Base-by-base conservation (phyloP, 2,797 vertebrate species). In the Poeciliopsis turneri region DNA sequence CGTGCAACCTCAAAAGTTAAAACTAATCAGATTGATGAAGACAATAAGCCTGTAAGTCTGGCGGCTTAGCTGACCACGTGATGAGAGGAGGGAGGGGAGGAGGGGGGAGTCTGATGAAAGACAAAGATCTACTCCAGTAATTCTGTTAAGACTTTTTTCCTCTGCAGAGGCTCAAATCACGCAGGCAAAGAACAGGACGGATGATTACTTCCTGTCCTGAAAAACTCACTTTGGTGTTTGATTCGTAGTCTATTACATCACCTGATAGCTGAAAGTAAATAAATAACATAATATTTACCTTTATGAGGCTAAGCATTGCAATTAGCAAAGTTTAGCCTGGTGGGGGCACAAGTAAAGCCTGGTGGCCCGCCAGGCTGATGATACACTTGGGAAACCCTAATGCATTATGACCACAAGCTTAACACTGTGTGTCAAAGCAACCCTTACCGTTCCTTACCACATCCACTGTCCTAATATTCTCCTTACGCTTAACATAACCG, bases 41-140 rank as follows among this genome's bases (percentile, higher is more conserved):
- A 89, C 88, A 87, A 92, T 93, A 92, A 93, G 91, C 93, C 80
- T 83, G 75, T 91, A 92, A 93, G 87, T 82, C 89, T 72, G 2
- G 0, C 78, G 81, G 87, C 92, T 94, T 88, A 92, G 78, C 68
- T n/a, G 80, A 84, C 57, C 83, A 5, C 68, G 64, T 77, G 78
- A 84, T 49, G 74, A 36, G 28, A 45, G 39, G 41, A 30, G 53
- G 69, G 72, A 30, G 53, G 69, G 72, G 47, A 30, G n/a, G 41
- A 30, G n/a, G 41, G 28, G 53, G 59, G 66, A 57, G 78, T 75
- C 77, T 72, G 55, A 75, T 74, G 70, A 79, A 78, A 81, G 76
- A 81, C 76, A 77, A 75, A 78, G 75, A 85, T 89, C 83, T 74
- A 81, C 71, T 74, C 70, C 49, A 45, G 0, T 74, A 84, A 84